Evolutionary conservation across 2,888 invertebrate genomes (phyloP).

Genomic region (Chrysolina americana): DNA sequence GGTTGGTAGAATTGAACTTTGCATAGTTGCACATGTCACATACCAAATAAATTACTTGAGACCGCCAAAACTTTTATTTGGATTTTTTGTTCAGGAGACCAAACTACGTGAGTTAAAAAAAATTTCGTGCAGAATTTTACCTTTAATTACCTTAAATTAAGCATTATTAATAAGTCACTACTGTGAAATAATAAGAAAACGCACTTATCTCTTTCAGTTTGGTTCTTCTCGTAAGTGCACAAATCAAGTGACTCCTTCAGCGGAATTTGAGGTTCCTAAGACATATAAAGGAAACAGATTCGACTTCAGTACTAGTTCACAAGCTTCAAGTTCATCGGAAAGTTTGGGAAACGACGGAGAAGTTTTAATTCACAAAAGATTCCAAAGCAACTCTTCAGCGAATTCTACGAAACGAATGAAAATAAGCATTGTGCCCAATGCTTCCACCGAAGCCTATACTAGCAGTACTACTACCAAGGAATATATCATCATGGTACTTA

Average conservation of each 20-base stretch:
- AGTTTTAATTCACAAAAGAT: constrained; percentile 58
- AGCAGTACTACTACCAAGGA: constrained; percentile 54
- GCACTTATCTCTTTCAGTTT: constrained; percentile 20
- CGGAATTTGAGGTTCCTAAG: constrained; percentile 49
- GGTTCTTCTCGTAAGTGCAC: constrained; percentile 1
- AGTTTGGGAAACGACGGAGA: constrained; percentile 33
- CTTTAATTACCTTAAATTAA: too few relatives aligned
- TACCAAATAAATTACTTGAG: too few relatives aligned
- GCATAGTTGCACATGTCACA: too few relatives aligned
- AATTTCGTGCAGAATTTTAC: too few relatives aligned
- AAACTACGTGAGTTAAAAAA: too few relatives aligned
- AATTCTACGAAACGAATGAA: constrained; percentile 55
- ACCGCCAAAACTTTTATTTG: too few relatives aligned
- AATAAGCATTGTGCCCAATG: constrained; percentile 47
- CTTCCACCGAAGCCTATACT: constrained; percentile 30
- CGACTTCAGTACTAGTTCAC: constrained; percentile 45
- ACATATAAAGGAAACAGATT: constrained; percentile 30
- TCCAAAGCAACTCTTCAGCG: constrained; percentile 33
- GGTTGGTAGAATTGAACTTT: too few relatives aligned
- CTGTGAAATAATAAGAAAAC: too few relatives aligned
- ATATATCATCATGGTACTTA: constrained; percentile 65
- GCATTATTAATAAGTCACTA: too few relatives aligned
- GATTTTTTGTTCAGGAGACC: too few relatives aligned
- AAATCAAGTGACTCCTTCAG: constrained; percentile 12
- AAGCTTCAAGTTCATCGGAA: constrained; percentile 34